Conservation (phyloP, 2,113 vertebrate species). For the Stigmatopora argus region DNA sequence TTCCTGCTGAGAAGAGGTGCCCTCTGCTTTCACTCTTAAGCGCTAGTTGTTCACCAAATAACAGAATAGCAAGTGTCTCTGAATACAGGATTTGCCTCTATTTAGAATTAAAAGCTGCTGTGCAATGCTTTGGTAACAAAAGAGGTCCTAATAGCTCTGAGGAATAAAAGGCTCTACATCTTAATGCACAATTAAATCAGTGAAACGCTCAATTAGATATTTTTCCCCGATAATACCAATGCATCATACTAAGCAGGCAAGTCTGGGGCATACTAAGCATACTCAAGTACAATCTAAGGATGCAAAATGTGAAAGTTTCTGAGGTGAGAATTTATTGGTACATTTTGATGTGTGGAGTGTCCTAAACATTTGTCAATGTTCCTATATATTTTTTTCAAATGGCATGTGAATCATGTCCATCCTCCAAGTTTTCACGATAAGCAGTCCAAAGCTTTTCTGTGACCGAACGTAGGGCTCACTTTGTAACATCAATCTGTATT, state of each 20-base stretch:
- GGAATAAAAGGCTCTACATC: constrained; percentile 37
- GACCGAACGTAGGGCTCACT: constrained; percentile 8
- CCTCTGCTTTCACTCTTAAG: constrained; percentile 68
- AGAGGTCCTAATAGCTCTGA: constrained; percentile 44
- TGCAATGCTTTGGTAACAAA: constrained; percentile 46
- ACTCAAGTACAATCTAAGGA: too few species aligned
- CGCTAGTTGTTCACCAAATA: constrained; percentile 67
- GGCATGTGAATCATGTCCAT: neutral
- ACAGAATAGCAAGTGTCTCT: constrained; percentile 60
- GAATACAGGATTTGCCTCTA: constrained; percentile 57
- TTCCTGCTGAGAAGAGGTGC: constrained; percentile 69
- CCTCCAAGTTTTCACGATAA: neutral
- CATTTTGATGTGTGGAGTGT: too few species aligned
- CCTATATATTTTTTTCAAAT: too few species aligned
- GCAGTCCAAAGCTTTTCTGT: too few species aligned
- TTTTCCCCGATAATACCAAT: constrained; percentile 13
- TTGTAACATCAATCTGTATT: constrained; percentile 50
- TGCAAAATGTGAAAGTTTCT: too few species aligned
- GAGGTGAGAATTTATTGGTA: too few species aligned
- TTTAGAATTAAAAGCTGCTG: constrained; percentile 64
- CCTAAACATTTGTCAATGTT: too few species aligned
- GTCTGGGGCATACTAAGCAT: too few species aligned
- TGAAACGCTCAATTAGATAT: constrained; percentile 53
- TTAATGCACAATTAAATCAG: constrained; percentile 51
- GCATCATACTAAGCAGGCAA: neutral